Base-by-base conservation (phyloP, 2,888 invertebrate genomes). In the Perizoma flavofasciatum region DNA sequence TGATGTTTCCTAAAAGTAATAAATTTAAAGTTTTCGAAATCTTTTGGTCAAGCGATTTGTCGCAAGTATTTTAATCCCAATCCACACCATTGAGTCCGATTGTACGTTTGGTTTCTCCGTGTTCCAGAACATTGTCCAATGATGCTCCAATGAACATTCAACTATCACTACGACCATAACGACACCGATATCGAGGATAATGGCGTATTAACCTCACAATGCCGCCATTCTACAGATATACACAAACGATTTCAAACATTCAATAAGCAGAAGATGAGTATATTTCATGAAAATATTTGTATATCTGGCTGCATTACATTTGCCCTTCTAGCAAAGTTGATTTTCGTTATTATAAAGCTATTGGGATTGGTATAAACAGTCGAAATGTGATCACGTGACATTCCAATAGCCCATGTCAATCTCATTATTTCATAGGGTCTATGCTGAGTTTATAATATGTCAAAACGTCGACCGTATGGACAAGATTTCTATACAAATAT, bases 171-270 rank as follows among this genome's bases (percentile, higher is more conserved):
- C 43, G 51, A 50, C 60, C 60, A 56, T 60, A 62, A 52, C 57
- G 49, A 57, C 58, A 62, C 57, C 52, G 58, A 55, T 58, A 55
- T 54, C 53, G 54, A 47, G 47, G 55, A 62, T 64, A 65, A 66
- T 65, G 48, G 63, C 41, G 59, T 59, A 57, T 65, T 51, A 46
- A 54, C 62, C 63, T 64, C 51, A 58, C 56, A 50, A 59, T 56
- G 55, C 54, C 53, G 55, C 53, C 54, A 59, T 59, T 61, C 51
- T 45, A 43, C 43, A 50, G 55, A 54, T 58, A 61, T 49, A 54
- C n/a, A 32, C 48, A 45, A 50, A 43, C 59, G 48, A 34, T 43
- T n/a, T 59, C 35, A 53, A 49, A 59, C 44, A 41, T 48, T 2
- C 11, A 50, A 40, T 55, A 37, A 44, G 37, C 39, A 35, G 32